Percentiles rank a stretch among this genome's conserved stretches.
phyloP scores from a whole-genome alignment of 2,113 vertebrate species.

The Apteryx mantelli region DNA sequence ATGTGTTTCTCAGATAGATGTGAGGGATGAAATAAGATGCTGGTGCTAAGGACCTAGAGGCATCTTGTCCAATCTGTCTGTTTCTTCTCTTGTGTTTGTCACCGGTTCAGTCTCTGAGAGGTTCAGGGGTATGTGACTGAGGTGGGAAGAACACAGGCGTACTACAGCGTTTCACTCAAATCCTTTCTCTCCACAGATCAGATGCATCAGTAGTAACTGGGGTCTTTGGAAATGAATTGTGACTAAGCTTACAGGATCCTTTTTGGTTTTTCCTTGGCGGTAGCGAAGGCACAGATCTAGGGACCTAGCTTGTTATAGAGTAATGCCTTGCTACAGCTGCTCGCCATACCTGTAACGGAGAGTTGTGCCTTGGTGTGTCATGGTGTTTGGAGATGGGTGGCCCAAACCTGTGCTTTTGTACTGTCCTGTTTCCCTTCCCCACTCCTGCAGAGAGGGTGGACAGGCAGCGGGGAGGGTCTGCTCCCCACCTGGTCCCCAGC shows the following conservation, averaged over 20 bases:
- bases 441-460: accelerated
- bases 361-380: slow-evolving; percentile 27
- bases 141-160: not conserved
- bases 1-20: not conserved
- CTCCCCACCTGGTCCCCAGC: not conserved
- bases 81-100: not conserved
- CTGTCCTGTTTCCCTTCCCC: not conserved
- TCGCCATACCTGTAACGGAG: not conserved
- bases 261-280: not conserved
- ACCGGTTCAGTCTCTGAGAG: not conserved
- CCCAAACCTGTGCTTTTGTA: not conserved
- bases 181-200: not conserved
- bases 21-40: not conserved
- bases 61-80: not conserved
- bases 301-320: not conserved
- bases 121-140: accelerated
- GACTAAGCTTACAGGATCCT: not conserved
- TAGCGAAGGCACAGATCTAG: not conserved
- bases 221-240: slow-evolving; percentile 37
- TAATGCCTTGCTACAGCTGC: not conserved
- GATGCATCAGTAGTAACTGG: not conserved
- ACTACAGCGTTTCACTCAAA: not conserved
- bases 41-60: not conserved
- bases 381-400: slow-evolving; percentile 1
- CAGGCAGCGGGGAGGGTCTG: not conserved